Evolutionary conservation across 2,797 vertebrate species (phyloP).

Genomic region (Pseudocheirus occidentalis): DNA sequence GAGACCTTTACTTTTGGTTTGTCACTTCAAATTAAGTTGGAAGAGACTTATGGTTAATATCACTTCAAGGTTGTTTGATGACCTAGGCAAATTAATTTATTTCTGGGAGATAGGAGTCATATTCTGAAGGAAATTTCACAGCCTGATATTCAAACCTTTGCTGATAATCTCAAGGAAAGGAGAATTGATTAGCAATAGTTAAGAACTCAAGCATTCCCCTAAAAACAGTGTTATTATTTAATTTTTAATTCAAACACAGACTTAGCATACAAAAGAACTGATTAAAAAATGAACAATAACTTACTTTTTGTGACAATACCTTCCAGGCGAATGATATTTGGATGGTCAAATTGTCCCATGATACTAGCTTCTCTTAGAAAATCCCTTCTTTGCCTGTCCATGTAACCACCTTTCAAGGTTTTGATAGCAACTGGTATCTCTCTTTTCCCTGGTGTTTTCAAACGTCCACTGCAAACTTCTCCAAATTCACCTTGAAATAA

Average conservation of each 20-base stretch:
- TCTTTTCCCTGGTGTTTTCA: constrained; percentile 93
- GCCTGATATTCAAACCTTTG: not conserved
- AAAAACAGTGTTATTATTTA: not conserved
- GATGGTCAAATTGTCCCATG: constrained; percentile 98
- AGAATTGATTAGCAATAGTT: not conserved
- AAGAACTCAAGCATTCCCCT: not conserved
- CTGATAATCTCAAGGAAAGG: not conserved
- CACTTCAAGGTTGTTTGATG: constrained; percentile 52
- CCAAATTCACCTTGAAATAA: constrained; percentile 94
- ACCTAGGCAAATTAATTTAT: constrained; percentile 55
- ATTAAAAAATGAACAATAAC: constrained; percentile 71
- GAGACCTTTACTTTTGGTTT: constrained; percentile 26
- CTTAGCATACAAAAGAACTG: not conserved
- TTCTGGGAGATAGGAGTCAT: not conserved
- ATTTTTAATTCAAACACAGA: not conserved
- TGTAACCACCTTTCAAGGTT: constrained; percentile 96
- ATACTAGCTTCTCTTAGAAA: constrained; percentile 98
- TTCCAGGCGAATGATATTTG: constrained; percentile 95
- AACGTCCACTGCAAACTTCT: constrained; percentile 95
- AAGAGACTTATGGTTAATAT: not conserved
- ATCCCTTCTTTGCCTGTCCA: constrained; percentile 94
- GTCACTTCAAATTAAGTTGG: constrained; percentile 46
- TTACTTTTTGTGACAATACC: constrained; percentile 98
- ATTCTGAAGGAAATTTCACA: not conserved
- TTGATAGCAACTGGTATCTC: constrained; percentile 97